Conservation (phyloP, 2,888 invertebrate species). For the Pyrrhia umbra region DNA sequence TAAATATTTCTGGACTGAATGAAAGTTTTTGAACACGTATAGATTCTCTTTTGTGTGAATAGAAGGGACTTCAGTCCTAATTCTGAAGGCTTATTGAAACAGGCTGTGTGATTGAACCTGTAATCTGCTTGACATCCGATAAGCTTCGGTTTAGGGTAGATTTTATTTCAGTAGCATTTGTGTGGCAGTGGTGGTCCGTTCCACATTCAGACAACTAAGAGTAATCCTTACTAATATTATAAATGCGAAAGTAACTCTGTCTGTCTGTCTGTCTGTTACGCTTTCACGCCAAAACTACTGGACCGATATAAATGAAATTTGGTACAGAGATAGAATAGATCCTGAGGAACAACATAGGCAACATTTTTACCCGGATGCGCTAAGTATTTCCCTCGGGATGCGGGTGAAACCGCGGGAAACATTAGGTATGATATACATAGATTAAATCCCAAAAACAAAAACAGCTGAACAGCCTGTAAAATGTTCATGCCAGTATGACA, state of each 20-base stretch:
- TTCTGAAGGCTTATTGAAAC: constrained; percentile 4
- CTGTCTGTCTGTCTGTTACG: too few species aligned
- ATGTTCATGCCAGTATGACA: constrained; percentile 4
- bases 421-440: too few species aligned
- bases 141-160: constrained; percentile 2
- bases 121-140: constrained; percentile 17
- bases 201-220: neutral
- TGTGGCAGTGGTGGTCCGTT: neutral
- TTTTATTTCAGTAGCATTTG: neutral
- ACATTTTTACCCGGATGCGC: too few species aligned
- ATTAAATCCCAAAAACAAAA: constrained; percentile 9
- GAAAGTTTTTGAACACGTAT: constrained; percentile 10
- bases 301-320: too few species aligned
- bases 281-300: too few species aligned
- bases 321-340: too few species aligned
- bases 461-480: constrained; percentile 11
- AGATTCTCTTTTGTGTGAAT: constrained; percentile 19
- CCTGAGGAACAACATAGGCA: too few species aligned
- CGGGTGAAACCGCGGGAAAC: too few species aligned
- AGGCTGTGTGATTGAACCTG: constrained; percentile 26
- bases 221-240: neutral
- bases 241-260: too few species aligned
- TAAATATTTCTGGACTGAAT: neutral
- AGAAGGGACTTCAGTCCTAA: constrained; percentile 20
- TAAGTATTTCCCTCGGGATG: too few species aligned